phyloP scores from a whole-genome alignment of 2,888 invertebrate species.

The Dichetophora obliterata region DNA sequence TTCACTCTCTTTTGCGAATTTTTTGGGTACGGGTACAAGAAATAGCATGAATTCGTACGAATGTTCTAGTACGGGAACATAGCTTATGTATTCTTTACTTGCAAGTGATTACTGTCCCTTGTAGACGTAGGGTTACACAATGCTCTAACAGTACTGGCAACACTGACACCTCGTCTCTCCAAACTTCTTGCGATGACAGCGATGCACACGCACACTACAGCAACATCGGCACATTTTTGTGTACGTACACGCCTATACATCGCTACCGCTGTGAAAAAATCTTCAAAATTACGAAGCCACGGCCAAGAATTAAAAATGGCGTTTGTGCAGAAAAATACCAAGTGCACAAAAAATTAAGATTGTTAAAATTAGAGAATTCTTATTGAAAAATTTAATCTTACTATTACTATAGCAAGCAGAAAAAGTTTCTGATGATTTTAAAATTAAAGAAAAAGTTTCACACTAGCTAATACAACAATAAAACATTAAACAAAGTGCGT shows the following conservation, averaged over 20 bases:
- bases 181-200: not conserved
- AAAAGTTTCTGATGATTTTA: slow-evolving; percentile 42
- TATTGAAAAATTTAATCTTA: slow-evolving; percentile 44
- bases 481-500: slow-evolving; percentile 45
- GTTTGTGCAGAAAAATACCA: slow-evolving; percentile 50
- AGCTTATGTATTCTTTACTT: too few relatives aligned
- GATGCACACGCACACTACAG: slow-evolving; percentile 40
- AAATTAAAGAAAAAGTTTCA: not conserved
- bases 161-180: slow-evolving; percentile 31
- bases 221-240: slow-evolving; percentile 45
- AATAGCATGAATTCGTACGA: too few relatives aligned
- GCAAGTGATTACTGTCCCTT: too few relatives aligned
- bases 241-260: slow-evolving; percentile 35
- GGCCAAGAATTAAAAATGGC: slow-evolving; percentile 55
- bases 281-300: slow-evolving; percentile 50
- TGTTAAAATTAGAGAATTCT: slow-evolving; percentile 45
- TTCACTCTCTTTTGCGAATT: too few relatives aligned
- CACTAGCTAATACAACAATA: slow-evolving; percentile 38
- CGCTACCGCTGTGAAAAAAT: not conserved
- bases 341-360: slow-evolving; percentile 51
- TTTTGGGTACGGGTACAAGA: too few relatives aligned
- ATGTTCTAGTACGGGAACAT: too few relatives aligned
- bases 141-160: slow-evolving; percentile 43
- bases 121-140: too few relatives aligned
- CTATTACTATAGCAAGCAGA: slow-evolving; percentile 39